Base-by-base conservation (phyloP, 2,797 vertebrate species). In the Tachyglossus aculeatus region DNA sequence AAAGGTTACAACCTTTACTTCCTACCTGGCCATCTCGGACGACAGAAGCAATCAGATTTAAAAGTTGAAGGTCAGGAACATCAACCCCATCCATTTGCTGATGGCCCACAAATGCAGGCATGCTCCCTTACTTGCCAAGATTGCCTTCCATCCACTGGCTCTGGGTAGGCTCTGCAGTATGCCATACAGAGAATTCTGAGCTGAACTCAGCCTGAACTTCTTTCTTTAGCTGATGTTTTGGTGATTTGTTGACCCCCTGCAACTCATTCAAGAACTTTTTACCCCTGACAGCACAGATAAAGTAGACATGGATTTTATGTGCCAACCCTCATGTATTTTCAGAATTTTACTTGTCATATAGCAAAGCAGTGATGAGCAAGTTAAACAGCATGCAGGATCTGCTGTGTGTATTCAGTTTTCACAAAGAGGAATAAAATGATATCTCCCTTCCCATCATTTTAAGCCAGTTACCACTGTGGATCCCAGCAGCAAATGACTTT, bases 181-280 rank as follows among this genome's bases (percentile, higher is more conserved):
- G n/a, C n/a, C n/a, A n/a, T n/a, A n/a, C n/a, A n/a, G n/a, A 33
- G 52, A 73, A 59, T 68, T 14, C n/a, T 57, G 36, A 73, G 43
- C n/a, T 36, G 32, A 57, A 64, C 64, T 58, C 45, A 64, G 44
- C 61, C 48, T 80, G 78, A 84, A 82, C 77, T 87, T 82, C 77
- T 73, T 80, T 62, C 68, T 80, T 84, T 43, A 78, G 80, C 64
- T 77, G 73, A 61, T 81, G 65, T 58, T 82, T 71, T 79, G 76
- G 76, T 84, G 81, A 87, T 77, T 77, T 74, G 84, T 80, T 86
- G 87, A 90, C 83, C 76, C 73, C 81, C 63, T 69, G 61, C 61
- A 74, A 55, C 76, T 78, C 83, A 80, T 74, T 80, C 70, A 85
- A 54, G 58, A 72, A 47, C 72, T 62, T 58, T 40, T 55, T 56